Conservation (phyloP, 2,888 invertebrate species). For the Lithophane semibrunnea region DNA sequence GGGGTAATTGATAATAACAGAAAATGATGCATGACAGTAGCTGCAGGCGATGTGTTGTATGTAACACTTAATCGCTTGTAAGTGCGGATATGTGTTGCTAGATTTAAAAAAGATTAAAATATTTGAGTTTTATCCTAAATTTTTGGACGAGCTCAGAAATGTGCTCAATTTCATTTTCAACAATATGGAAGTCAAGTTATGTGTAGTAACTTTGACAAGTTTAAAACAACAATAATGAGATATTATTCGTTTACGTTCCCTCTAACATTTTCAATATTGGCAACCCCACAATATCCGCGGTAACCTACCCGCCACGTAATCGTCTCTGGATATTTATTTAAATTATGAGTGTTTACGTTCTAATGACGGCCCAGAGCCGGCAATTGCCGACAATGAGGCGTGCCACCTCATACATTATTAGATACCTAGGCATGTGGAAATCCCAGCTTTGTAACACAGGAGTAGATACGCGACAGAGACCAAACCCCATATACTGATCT, state of each 20-base stretch:
- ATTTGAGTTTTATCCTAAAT: conserved; percentile 10
- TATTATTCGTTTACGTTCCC: background rate
- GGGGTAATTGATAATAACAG: conserved; percentile 88
- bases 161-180: too few species aligned
- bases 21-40: conserved; percentile 89
- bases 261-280: conserved; percentile 53
- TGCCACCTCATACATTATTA: conserved; percentile 71
- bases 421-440: conserved; percentile 65
- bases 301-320: conserved; percentile 73
- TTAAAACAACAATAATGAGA: background rate
- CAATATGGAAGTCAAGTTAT: background rate
- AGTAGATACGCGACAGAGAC: conserved; percentile 33
- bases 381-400: conserved; percentile 72
- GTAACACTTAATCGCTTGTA: conserved; percentile 77
- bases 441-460: conserved; percentile 63
- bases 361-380: conserved; percentile 78
- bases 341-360: conserved; percentile 80
- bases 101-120: conserved; percentile 39
- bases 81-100: conserved; percentile 73
- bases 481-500: background rate
- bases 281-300: conserved; percentile 75
- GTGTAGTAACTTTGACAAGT: background rate
- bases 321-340: conserved; percentile 80
- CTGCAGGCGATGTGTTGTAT: conserved; percentile 83
- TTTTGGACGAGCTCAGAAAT: background rate